These are phyloP conservation scores for Idaea dimidiata DNA, from an alignment of 2,888 invertebrate species.

Conservation along the genomic window DNA sequence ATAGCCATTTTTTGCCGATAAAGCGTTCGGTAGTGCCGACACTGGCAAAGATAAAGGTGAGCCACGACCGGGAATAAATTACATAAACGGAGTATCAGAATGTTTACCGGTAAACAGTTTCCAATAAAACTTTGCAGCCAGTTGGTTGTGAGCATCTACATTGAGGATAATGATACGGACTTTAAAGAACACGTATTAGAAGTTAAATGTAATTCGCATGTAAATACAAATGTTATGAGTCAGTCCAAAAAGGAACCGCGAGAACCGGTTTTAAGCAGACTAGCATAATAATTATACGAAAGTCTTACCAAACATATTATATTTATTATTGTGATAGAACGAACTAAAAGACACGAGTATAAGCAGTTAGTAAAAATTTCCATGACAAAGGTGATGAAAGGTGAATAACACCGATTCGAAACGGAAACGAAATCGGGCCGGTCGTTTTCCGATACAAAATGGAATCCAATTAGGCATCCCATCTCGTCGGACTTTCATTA, in stretches of 20 bases:
- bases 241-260: conserved; percentile 13
- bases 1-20: conserved; percentile 59
- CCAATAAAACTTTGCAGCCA: conserved; percentile 49
- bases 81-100: conserved; percentile 31
- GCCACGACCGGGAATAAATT: conserved; percentile 43
- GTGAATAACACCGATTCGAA: conserved; percentile 49
- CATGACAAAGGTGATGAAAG: conserved; percentile 49
- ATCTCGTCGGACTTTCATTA: conserved; percentile 64
- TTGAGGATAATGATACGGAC: conserved; percentile 23
- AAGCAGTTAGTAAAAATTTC: conserved; percentile 34
- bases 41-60: conserved; percentile 56
- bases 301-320: conserved; percentile 19
- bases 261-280: conserved; percentile 22
- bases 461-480: conserved; percentile 71
- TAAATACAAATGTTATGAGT: conserved; percentile 11
- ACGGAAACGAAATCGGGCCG: conserved; percentile 49
- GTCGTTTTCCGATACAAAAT: conserved; percentile 64
- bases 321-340: conserved; percentile 27
- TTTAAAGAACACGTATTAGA: conserved; percentile 5
- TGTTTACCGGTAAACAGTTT: conserved; percentile 44
- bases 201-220: conserved; percentile 25
- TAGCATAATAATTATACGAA: conserved; percentile 19
- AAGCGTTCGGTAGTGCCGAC: conserved; percentile 59
- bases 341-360: conserved; percentile 22
- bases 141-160: conserved; percentile 32